Evolutionary conservation across 2,888 invertebrate species (phyloP).

Genomic region (Hermodice carunculata): DNA sequence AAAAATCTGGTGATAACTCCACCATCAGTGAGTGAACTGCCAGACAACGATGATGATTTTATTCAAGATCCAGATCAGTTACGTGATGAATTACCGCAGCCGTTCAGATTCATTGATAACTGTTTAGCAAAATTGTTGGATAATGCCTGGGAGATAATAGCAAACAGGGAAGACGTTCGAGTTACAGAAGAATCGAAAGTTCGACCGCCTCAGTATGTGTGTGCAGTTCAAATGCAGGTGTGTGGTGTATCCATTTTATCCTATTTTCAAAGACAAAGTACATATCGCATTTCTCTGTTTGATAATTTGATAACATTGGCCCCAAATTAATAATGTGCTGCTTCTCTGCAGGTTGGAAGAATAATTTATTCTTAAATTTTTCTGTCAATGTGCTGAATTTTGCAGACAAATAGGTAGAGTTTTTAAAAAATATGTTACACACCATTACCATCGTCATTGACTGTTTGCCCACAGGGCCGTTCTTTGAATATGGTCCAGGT

Average conservation of each 20-base stretch:
- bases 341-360: too few relatives aligned
- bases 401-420: too few relatives aligned
- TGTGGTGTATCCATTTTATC: background rate
- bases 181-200: conserved; percentile 51
- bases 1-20: conserved; percentile 60
- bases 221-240: conserved; percentile 47
- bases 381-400: too few relatives aligned
- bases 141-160: conserved; percentile 58
- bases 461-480: too few relatives aligned
- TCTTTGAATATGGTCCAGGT: too few relatives aligned
- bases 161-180: conserved; percentile 49
- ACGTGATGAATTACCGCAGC: conserved; percentile 62
- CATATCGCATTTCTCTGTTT: too few relatives aligned
- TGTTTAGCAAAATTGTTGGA: conserved; percentile 55
- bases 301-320: too few relatives aligned
- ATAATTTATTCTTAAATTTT: too few relatives aligned
- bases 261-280: too few relatives aligned
- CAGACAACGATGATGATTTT: conserved; percentile 50
- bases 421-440: too few relatives aligned
- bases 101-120: conserved; percentile 66
- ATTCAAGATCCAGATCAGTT: conserved; percentile 62
- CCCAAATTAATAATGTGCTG: too few relatives aligned
- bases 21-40: conserved; percentile 47
- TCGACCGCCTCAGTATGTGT: conserved; percentile 55
- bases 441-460: too few relatives aligned